These are phyloP conservation scores for Porites rus DNA, from an alignment of 92 coral and sea anemone genomes.

Conservation along the genomic window DNA sequence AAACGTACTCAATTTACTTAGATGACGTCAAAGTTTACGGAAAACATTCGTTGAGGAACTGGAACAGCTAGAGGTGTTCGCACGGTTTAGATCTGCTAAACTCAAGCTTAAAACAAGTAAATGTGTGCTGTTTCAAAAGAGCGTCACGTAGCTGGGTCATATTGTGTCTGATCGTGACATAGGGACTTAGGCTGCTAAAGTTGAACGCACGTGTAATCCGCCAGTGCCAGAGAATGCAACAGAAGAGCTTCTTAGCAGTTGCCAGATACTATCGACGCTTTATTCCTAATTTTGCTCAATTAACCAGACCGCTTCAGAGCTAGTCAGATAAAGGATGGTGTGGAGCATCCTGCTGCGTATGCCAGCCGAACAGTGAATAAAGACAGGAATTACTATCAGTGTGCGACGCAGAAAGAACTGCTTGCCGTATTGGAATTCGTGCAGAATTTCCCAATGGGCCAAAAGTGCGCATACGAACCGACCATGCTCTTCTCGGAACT, in stretches of 20 bases:
- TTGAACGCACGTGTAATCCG: conserved; percentile 37
- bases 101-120: conserved; percentile 32
- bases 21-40: conserved; percentile 60
- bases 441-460: no score
- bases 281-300: background rate
- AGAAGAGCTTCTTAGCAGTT: conserved; percentile 66
- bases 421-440: no score
- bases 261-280: conserved; percentile 59
- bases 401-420: background rate
- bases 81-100: background rate
- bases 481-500: no score
- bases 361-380: background rate
- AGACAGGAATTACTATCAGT: background rate
- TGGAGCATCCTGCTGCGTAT: background rate
- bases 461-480: no score
- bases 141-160: conserved; percentile 56
- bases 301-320: no score
- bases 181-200: conserved; percentile 50
- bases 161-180: conserved; percentile 51
- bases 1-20: conserved; percentile 36
- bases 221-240: conserved; percentile 57
- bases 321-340: background rate
- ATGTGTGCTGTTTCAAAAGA: conserved; percentile 41
- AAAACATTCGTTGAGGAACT: conserved; percentile 33
- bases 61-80: conserved; percentile 27